Percentiles rank a stretch among this genome's conserved stretches.
phyloP scores from a whole-genome alignment of 2,113 vertebrate species.

The Triplophysa dalaica region DNA sequence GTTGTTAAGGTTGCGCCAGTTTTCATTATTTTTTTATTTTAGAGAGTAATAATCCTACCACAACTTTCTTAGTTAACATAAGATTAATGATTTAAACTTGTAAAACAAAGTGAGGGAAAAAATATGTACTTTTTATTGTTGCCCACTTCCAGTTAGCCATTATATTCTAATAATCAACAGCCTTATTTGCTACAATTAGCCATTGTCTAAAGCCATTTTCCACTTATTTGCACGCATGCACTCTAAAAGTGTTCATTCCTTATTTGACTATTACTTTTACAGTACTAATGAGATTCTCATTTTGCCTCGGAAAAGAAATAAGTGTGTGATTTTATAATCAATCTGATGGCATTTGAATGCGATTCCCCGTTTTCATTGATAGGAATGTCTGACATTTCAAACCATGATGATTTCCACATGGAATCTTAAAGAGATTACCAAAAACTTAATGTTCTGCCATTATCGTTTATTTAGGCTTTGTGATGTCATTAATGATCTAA shows the following conservation, averaged over 20 bases:
- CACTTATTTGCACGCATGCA: background rate
- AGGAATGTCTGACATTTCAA: slow-evolving; percentile 6
- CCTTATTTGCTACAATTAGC: background rate
- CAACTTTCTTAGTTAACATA: background rate
- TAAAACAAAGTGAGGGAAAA: background rate
- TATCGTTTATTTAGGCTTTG: too few relatives aligned
- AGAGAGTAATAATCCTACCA: background rate
- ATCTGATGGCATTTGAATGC: slow-evolving; percentile 5
- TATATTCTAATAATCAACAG: background rate
- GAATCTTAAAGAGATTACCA: background rate
- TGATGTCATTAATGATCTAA: too few relatives aligned
- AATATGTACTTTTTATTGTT: background rate
- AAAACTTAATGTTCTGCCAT: background rate
- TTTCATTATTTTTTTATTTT: too few relatives aligned
- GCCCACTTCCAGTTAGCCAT: background rate
- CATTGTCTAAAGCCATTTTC: background rate
- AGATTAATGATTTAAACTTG: too few relatives aligned
- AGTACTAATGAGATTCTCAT: slow-evolving; percentile 6
- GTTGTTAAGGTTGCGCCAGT: background rate
- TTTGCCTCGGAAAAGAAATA: background rate
- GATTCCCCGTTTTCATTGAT: slow-evolving; percentile 14
- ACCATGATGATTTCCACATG: slow-evolving; percentile 4
- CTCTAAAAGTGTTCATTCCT: background rate
- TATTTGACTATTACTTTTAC: slow-evolving; percentile 16
- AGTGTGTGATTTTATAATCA: background rate